Percentiles rank a stretch among this genome's conserved stretches.
Evolutionary conservation across 2,113 vertebrate species (phyloP).

Genomic region (Caranx melampygus): DNA sequence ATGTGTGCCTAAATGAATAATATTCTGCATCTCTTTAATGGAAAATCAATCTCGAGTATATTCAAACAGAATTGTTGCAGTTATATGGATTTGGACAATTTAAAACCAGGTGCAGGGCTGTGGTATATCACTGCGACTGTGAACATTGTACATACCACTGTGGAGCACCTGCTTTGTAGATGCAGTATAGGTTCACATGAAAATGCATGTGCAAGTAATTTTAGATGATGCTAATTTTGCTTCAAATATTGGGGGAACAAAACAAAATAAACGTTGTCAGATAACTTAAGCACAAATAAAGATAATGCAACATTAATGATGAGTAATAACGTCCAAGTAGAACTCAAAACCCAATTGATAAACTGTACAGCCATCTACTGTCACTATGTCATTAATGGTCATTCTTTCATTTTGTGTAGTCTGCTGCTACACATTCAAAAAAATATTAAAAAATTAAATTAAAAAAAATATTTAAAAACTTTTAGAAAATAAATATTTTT

Average conservation of each 20-base stretch:
- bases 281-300: no score
- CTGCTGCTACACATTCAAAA: not conserved
- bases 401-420: not conserved
- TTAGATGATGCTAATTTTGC: not conserved
- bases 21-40: not conserved
- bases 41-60: not conserved
- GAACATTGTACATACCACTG: not conserved
- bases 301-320: no score
- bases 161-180: not conserved
- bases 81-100: not conserved
- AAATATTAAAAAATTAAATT: no score
- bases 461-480: no score
- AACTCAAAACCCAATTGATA: no score
- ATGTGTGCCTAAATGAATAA: not conserved
- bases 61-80: not conserved
- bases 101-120: not conserved
- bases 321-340: no score
- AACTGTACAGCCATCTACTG: no score
- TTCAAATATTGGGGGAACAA: no score
- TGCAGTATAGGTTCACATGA: not conserved
- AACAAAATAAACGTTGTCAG: no score
- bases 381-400: not conserved
- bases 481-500: not conserved
- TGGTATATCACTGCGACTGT: not conserved
- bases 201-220: not conserved